Evolutionary conservation across 1,140 invertebrate genomes (phyloP), one percentile per base, ranked within the genome.

Genomic region (Drosophila arawakana): DNA sequence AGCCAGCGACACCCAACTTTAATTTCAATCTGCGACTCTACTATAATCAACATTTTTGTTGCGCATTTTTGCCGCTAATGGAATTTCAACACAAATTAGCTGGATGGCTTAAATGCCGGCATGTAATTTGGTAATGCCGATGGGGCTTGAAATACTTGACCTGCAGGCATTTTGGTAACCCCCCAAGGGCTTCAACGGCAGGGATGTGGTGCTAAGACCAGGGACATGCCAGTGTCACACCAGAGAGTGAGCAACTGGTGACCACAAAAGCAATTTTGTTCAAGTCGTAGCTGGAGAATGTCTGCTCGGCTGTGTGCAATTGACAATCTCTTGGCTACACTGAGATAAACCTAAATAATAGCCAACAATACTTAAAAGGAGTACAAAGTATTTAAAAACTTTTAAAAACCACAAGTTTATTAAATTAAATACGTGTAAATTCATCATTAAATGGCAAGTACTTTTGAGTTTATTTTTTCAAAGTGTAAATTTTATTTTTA

Each of bases 31-130:
- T 43, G 9, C n/a, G 37, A 7, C 8, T 39, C 37, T 39, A 11
- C n/a, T 0, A 9, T 41, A 11, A 41, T 4, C 39, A 43, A 13
- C 25, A 30, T 30, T 30, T 30, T 30, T 30, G 25, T 30, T 30
- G 25, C 25, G 25, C 25, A 30, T 43, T 7, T 13, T 13, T 43
- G 41, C n/a, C 41, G 41, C 41, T 43, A 43, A 43, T 85, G 81
- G 81, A 85, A 86, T 86, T 85, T 82, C 47, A 79, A 76, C 76
- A 79, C 82, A 86, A 85, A 86, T 86, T 86, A 86, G 79, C 68
- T 86, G 82, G 79, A 70, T 82, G 79, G 75, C 75, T 73, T 77
- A 77, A 73, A 84, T 84, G 80, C 70, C 80, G 34, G 75, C 60
- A 41, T 47, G 52, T 52, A 71, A 71, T 83, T 70, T 73, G 73